Base-by-base conservation (phyloP, 2,113 vertebrate genomes). In the Columba janthina region DNA sequence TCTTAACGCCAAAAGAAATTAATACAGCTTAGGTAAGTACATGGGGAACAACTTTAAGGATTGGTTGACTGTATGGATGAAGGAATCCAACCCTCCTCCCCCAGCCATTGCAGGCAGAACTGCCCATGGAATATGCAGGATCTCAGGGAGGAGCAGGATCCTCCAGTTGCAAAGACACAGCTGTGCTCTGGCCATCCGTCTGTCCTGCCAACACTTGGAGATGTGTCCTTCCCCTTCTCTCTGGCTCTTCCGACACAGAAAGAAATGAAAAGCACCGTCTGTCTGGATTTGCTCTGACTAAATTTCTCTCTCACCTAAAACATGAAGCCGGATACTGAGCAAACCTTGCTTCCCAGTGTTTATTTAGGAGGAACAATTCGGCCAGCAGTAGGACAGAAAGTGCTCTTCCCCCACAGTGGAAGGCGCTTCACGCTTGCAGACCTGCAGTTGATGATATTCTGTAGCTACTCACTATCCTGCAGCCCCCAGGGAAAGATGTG, bases 31-130 rank as follows among this genome's bases (percentile, higher is more conserved):
- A 62, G 26, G 5, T 20, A 70, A 61, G 26, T 6, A 40, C 3
- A 24, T 4, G 4, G 40, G n/a, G 22, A 88, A 53, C 46, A 72
- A 56, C 25, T 34, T 2, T 2, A 65, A 56, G n/a, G 71, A 72
- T 0, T 66, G 56, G 40, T 0, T 32, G 54, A 74, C 2, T 1
- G 36, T 13, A 64, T 0, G 12, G 29, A 57, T 29, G 34, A 60
- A 71, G 25, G 71, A 94, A 73, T 15, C 6, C 51, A 83, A 28
- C 9, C 12, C 58, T 69, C n/a, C 31, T 66, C 15, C 28, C 12
- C 7, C 50, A 65, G 44, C 6, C 70, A 53, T 0, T 32, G 46
- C 12, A 83, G 62, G 38, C 17, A 88, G 67, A 76, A 76, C 0
- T 61, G 22, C 16, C 40, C 25, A 26, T 65, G 48, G 28, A 70